phyloP scores from a whole-genome alignment of 2,797 vertebrate genomes.

The Margarornis squamiger region DNA sequence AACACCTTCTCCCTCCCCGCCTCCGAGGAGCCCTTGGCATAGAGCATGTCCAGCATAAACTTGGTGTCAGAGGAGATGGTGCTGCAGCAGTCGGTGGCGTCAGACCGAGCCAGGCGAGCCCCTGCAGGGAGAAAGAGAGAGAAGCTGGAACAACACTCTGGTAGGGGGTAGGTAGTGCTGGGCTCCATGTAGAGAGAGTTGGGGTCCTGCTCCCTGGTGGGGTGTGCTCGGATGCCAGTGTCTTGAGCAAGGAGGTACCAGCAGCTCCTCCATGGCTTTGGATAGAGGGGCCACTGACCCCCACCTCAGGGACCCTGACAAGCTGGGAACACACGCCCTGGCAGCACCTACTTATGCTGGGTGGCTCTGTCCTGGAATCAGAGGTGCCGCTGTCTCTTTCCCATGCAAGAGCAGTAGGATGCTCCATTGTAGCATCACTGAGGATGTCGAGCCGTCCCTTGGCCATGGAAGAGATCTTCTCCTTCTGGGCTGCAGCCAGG shows the following conservation, averaged over 20 bases:
- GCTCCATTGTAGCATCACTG: neutral
- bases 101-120: conserved; percentile 26
- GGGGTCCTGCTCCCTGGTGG: neutral
- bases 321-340: neutral
- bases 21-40: conserved; percentile 65
- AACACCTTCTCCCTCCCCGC: neutral
- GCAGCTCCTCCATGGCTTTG: neutral
- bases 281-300: neutral
- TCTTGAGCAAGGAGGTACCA: neutral
- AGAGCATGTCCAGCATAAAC: conserved; percentile 83
- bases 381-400: neutral
- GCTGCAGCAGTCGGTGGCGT: conserved; percentile 63
- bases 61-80: conserved; percentile 78
- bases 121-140: neutral
- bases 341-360: conserved; percentile 21
- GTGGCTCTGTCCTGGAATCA: neutral
- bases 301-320: neutral
- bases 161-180: neutral
- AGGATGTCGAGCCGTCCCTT: conserved; percentile 71
- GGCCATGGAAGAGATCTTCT: conserved; percentile 77
- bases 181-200: neutral
- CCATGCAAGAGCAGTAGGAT: neutral
- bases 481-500: conserved; percentile 85
- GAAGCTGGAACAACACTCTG: neutral
- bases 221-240: accelerated